A percentile compares a stretch with the other conserved stretches of the same genome.
These are phyloP conservation scores for Ariolimax columbianus DNA, from an alignment of 2,888 invertebrate species.

Conservation along the genomic window DNA sequence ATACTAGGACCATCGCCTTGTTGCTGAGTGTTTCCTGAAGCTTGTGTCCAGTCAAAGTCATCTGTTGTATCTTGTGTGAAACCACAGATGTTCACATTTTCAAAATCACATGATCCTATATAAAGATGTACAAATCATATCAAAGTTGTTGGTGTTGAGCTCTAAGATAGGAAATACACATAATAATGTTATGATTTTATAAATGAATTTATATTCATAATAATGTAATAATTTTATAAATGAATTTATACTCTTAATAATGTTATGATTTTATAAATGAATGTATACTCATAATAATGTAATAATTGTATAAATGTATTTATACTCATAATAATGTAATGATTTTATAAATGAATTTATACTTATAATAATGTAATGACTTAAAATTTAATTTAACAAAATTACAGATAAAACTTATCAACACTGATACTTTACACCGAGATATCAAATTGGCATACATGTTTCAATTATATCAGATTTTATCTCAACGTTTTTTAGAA, in stretches of 20 bases:
- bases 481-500: not conserved
- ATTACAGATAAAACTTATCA: not conserved
- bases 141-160: not conserved
- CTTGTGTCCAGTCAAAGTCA: conserved; percentile 67
- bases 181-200: not conserved
- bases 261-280: no score
- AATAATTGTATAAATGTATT: not conserved
- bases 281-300: not conserved
- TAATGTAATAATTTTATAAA: no score
- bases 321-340: not conserved
- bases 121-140: not conserved
- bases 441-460: not conserved
- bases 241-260: no score
- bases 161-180: not conserved
- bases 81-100: conserved; percentile 88
- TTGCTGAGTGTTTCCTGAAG: conserved; percentile 59
- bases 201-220: not conserved
- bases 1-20: conserved; percentile 63
- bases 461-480: not conserved
- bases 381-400: not conserved
- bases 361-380: not conserved
- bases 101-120: conserved; percentile 87
- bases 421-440: not conserved
- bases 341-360: not conserved
- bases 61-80: conserved; percentile 83